Conservation (phyloP, 53 echinoderm and acorn worm species). For the Patiria pectinifera region DNA sequence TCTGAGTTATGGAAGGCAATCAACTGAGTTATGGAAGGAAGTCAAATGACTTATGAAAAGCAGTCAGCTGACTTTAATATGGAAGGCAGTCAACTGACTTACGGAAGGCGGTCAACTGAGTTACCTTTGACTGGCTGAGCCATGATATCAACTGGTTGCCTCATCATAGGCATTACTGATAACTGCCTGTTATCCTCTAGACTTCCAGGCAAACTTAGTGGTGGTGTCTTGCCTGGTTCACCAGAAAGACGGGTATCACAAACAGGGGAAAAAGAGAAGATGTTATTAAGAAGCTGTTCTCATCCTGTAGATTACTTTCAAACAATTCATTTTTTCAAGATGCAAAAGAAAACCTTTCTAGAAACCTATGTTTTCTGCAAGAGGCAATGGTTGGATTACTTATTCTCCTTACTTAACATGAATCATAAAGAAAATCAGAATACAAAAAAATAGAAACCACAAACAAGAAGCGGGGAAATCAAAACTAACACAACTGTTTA, state of each 20-base stretch:
- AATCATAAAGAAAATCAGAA: too few relatives aligned
- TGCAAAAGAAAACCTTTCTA: background rate
- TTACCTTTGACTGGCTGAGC: conserved; percentile 51
- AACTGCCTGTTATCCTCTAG: conserved; percentile 53
- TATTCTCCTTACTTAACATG: too few relatives aligned
- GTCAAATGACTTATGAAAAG: background rate
- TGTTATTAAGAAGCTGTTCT: background rate
- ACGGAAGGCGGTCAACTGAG: conserved; percentile 13
- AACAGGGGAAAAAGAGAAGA: conserved; percentile 19
- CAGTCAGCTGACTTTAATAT: background rate
- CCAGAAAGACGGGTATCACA: background rate
- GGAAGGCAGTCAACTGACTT: conserved; percentile 9
- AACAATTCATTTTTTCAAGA: background rate
- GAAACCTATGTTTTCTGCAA: too few relatives aligned
- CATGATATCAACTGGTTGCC: conserved; percentile 39
- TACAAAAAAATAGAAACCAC: too few relatives aligned
- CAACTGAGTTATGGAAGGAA: background rate
- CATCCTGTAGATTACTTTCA: background rate
- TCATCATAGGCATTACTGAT: conserved; percentile 44
- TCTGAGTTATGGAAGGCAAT: background rate
- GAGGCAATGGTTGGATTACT: background rate
- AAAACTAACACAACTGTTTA: too few relatives aligned
- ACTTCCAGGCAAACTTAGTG: conserved; percentile 49
- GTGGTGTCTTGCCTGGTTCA: conserved; percentile 63
- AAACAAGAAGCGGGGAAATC: too few relatives aligned